Conservation (phyloP, 2,113 vertebrate genomes). For the Zingel zingel region DNA sequence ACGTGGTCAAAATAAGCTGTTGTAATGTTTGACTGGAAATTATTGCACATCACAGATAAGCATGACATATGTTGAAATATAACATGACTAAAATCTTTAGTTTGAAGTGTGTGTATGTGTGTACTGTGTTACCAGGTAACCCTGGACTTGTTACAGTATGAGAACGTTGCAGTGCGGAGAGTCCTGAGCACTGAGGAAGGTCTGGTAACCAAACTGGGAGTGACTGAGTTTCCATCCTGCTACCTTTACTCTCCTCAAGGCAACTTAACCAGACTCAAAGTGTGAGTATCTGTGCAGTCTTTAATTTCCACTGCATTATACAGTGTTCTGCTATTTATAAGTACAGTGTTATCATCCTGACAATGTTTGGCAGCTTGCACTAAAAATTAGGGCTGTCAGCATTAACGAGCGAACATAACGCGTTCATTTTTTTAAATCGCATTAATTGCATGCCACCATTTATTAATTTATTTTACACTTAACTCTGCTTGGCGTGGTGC, state of each 20-base stretch:
- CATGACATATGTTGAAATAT: neutral
- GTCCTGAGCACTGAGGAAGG: conserved; percentile 84
- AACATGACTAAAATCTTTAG: neutral
- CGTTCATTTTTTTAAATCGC: too few relatives aligned
- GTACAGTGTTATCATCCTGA: neutral
- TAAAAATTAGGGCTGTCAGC: too few relatives aligned
- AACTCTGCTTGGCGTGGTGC: too few relatives aligned
- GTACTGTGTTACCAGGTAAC: conserved; percentile 83
- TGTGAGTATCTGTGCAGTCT: conserved; percentile 83
- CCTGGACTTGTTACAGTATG: conserved; percentile 92
- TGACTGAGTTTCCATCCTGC: conserved; percentile 90
- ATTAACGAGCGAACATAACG: too few relatives aligned
- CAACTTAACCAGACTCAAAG: conserved; percentile 82
- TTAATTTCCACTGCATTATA: neutral
- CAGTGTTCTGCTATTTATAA: neutral
- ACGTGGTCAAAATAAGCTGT: neutral
- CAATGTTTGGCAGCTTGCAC: neutral
- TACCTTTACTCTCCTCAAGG: conserved; percentile 87
- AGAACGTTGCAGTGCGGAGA: conserved; percentile 88
- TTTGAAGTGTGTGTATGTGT: neutral
- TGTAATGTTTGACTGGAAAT: neutral
- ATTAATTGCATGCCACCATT: too few relatives aligned
- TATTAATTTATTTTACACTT: too few relatives aligned
- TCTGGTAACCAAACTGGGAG: conserved; percentile 84
- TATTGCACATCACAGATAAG: neutral